Conservation (phyloP, 2,888 invertebrate species). For the Clistopyga incitator region DNA sequence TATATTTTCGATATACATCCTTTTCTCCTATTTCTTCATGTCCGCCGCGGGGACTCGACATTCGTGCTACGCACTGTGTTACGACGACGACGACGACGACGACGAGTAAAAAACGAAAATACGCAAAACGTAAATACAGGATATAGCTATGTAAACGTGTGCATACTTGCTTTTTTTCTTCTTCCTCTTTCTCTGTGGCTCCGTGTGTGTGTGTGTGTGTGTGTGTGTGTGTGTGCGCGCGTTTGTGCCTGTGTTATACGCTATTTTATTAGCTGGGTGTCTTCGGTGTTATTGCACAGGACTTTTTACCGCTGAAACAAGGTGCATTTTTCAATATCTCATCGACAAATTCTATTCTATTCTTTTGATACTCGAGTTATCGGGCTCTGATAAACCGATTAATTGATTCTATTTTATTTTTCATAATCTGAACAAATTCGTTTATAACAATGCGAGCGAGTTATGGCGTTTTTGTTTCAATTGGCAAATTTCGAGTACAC, state of each 20-base stretch:
- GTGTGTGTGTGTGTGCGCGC: constrained; percentile 7
- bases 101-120: background rate
- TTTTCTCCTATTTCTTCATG: background rate
- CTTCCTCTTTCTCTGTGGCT: constrained; percentile 10
- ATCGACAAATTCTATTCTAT: too few relatives aligned
- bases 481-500: background rate
- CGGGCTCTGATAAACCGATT: too few relatives aligned
- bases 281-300: constrained; percentile 49
- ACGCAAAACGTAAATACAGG: constrained; percentile 20
- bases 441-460: background rate
- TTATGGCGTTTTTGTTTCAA: background rate
- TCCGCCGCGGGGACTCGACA: constrained; percentile 9
- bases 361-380: too few relatives aligned
- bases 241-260: constrained; percentile 5
- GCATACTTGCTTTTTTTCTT: background rate
- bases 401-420: too few relatives aligned
- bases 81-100: too few relatives aligned
- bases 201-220: constrained; percentile 13
- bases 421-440: background rate
- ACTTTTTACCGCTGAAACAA: background rate
- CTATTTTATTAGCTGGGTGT: constrained; percentile 43
- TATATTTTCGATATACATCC: too few relatives aligned
- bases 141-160: constrained; percentile 16
- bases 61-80: constrained; percentile 27
- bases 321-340: background rate